phyloP scores from a whole-genome alignment of 2,113 vertebrate species.

The Lota lota region DNA sequence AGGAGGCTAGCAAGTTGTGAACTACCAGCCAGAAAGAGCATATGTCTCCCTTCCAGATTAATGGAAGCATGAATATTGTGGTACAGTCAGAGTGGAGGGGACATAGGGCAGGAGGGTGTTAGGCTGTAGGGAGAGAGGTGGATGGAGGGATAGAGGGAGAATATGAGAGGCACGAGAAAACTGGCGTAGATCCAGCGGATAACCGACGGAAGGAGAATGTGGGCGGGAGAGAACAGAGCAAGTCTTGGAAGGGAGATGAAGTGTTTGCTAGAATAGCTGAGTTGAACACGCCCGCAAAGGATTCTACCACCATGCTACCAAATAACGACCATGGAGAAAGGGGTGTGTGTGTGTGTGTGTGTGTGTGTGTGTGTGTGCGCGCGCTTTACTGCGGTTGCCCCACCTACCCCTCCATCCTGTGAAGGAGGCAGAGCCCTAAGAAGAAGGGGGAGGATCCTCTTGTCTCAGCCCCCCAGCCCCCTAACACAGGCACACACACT shows the following conservation, averaged over 20 bases:
- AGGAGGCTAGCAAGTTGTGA: slow-evolving; percentile 74
- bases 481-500: slow-evolving; percentile 15
- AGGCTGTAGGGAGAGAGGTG: slow-evolving; percentile 36
- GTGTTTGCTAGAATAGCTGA: not conserved
- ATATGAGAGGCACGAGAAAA: slow-evolving; percentile 11
- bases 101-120: not conserved
- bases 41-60: slow-evolving; percentile 79
- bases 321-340: slow-evolving; percentile 58
- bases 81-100: slow-evolving; percentile 57
- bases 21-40: slow-evolving; percentile 77
- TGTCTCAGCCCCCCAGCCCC: slow-evolving; percentile 49
- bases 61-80: slow-evolving; percentile 73
- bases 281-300: slow-evolving; percentile 55
- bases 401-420: slow-evolving; percentile 72
- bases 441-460: slow-evolving; percentile 69
- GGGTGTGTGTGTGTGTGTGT: slow-evolving; percentile 33
- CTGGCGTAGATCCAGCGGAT: no score
- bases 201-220: not conserved
- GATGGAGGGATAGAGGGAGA: slow-evolving; percentile 45
- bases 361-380: slow-evolving; percentile 42
- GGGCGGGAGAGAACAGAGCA: slow-evolving; percentile 22
- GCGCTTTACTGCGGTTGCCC: slow-evolving; percentile 71
- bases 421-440: slow-evolving; percentile 65
- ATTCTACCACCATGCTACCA: slow-evolving; percentile 49
- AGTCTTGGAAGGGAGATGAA: slow-evolving; percentile 62